Evolutionary conservation across 1,140 invertebrate species (phyloP).

Genomic region (Macrostomum lignano): DNA sequence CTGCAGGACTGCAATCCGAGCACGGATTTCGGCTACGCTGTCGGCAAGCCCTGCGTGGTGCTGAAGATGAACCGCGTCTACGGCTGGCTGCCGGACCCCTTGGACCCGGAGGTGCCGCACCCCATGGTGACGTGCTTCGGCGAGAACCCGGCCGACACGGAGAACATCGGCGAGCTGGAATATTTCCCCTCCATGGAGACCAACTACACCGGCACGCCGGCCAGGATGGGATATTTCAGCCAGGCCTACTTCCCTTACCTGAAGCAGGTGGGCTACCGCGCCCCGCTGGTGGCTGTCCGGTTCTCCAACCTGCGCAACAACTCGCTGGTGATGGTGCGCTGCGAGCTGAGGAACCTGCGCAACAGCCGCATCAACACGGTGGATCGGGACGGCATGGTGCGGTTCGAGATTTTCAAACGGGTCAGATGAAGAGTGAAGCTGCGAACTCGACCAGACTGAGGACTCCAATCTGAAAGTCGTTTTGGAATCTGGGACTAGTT

Average conservation of each 20-base stretch:
- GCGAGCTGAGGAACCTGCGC: not conserved
- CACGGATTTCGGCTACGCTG: slow-evolving; percentile 1
- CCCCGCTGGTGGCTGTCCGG: slow-evolving; percentile 5
- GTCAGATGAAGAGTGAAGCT: too few relatives aligned
- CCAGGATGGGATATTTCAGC: slow-evolving; percentile 4
- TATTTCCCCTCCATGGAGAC: slow-evolving; percentile 2
- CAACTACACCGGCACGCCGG: too few relatives aligned
- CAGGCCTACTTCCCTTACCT: slow-evolving; percentile 3
- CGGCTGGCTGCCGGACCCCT: not conserved
- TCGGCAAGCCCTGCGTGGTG: slow-evolving; percentile 1
- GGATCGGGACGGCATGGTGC: too few relatives aligned
- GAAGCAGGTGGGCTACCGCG: not conserved
- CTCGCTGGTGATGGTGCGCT: not conserved
- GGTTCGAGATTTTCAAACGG: too few relatives aligned
- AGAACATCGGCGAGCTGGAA: slow-evolving; percentile 4
- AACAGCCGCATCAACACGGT: too few relatives aligned
- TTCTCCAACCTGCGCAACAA: slow-evolving; percentile 1
- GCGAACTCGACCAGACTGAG: too few relatives aligned
- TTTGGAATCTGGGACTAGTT: too few relatives aligned
- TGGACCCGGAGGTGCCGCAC: not conserved
- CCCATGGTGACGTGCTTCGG: not conserved
- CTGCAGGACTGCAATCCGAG: slow-evolving; percentile 1
- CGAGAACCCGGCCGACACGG: slow-evolving; percentile 4
- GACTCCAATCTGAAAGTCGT: too few relatives aligned
- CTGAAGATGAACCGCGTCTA: slow-evolving; percentile 5